Evolutionary conservation across 1,140 invertebrate species (phyloP), one percentile per base, ranked within the genome.

Genomic region (Solenopsis invicta): DNA sequence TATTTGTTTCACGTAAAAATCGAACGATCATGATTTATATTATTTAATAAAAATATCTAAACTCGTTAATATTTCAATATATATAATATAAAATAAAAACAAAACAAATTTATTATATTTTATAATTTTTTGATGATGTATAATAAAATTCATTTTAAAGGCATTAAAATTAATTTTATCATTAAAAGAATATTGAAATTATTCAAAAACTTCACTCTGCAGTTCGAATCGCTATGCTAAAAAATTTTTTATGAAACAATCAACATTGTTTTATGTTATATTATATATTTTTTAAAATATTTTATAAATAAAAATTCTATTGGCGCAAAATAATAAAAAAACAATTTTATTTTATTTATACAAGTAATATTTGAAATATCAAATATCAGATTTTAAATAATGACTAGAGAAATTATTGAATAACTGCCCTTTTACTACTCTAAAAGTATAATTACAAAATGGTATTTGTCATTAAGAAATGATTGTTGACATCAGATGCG

Each of bases 321-420:
- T n/a, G 3, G 37, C 9, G 9, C 3, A 66, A 41, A 37, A 12
- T 62, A 37, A 34, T 64, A 64, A 64, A 9, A 52, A 71, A 52
- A 72, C 0, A 16, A 52, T 13, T 5, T 29, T 18, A 72, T 54
- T 34, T 52, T n/a, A 72, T 74, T 37, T 74, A 72, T n/a, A 72
- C 4, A 37, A 37, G 37, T 71, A 12, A 69, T 69, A 34, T 41
- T 6, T 29, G 29, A 29, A 29, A 45, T 16, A 29, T 52, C 18
- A 54, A 37, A 18, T 54, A 8, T 29, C 29, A 29, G 29, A 29
- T 10, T 12, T 56, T 8, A 41, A 41, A 37, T 54, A 74, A 74
- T 37, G 16, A 13, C 13, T n/a, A 13, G 9, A 13, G 9, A 74
- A 21, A 54, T 6, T 66, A 66, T n/a, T n/a, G 8, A 54, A 54